Evolutionary conservation across 2,888 invertebrate genomes (phyloP), one percentile per base, ranked within the genome.

Genomic region (Plagiodera versicolora): DNA sequence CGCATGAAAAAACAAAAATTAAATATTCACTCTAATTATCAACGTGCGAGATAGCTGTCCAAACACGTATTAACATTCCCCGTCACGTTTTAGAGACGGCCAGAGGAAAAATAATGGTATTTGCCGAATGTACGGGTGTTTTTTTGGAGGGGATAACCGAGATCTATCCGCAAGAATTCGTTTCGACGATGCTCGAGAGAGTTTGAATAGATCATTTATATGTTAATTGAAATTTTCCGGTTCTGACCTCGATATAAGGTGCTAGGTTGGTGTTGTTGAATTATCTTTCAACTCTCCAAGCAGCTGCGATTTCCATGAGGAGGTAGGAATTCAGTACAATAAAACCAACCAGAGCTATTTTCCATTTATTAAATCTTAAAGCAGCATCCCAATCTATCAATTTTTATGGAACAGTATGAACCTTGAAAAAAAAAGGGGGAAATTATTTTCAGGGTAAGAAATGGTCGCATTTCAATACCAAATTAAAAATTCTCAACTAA

Each of bases 31-130:
- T 20, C 44, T 39, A 35, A 52, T 20, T 52, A 39, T 20, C 53
- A 53, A 18, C 24, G 6, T 20, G 20, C 44, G 10, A 52, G 46
- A 17, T 47, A 32, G 48, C 17, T 56, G 35, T 56, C 48, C 35
- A 56, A 56, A 56, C 56, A 32, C 48, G 28, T 56, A 56, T 56
- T 56, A 56, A 56, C 47, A 56, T 56, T 56, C 48, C 32, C 18
- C 32, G 56, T 48, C 56, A 56, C 56, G 48, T 35, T 35, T 48
- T 28, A 49, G 48, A 9, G 20, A 35, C 56, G 35, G 44, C 53
- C 24, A 44, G 17, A 16, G 28, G 17, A 20, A 53, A 53, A 53
- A 53, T 52, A 53, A 39, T 39, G 39, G 39, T n/a, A 39, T 39
- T 39, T 39, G 32, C 14, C n/a, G 14, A n/a, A 39, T 14, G 14